phyloP scores from a whole-genome alignment of 2,113 vertebrate genomes.

The Syngnathus scovelli region DNA sequence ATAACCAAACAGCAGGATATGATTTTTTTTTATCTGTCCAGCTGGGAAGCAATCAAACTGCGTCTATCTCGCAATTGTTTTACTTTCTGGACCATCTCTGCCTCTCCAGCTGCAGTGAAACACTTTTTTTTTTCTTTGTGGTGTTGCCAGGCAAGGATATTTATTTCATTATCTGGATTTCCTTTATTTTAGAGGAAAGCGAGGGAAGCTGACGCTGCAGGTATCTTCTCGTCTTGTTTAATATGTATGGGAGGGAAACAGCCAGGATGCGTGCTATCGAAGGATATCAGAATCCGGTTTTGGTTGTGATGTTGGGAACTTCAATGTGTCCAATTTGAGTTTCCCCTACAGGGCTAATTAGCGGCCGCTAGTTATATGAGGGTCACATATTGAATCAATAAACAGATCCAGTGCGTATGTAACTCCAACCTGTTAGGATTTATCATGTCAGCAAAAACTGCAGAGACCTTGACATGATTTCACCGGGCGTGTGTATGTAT shows the following conservation, averaged over 20 bases:
- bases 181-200: slow-evolving; percentile 51
- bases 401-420: slow-evolving; percentile 3
- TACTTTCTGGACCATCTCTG: slow-evolving; percentile 48
- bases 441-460: slow-evolving; percentile 13
- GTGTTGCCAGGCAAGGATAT: slow-evolving; percentile 57
- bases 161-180: slow-evolving; percentile 65
- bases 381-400: background rate
- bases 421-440: background rate
- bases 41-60: slow-evolving; percentile 26
- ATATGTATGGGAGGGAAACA: slow-evolving; percentile 13
- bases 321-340: background rate
- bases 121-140: slow-evolving; percentile 55
- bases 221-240: slow-evolving; percentile 21
- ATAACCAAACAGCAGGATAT: slow-evolving; percentile 4
- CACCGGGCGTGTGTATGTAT: background rate
- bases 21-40: slow-evolving; percentile 5
- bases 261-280: slow-evolving; percentile 10
- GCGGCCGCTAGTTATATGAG: background rate
- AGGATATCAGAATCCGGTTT: background rate
- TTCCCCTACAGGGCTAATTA: background rate
- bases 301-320: too few relatives aligned
- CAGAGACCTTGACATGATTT: slow-evolving; percentile 18
- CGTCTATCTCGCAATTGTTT: slow-evolving; percentile 44
- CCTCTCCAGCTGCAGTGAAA: slow-evolving; percentile 41
- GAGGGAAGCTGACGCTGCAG: slow-evolving; percentile 57